These are phyloP conservation scores for Harpegnathos saltator DNA, from an alignment of 1,140 invertebrate species.

Conservation along the genomic window DNA sequence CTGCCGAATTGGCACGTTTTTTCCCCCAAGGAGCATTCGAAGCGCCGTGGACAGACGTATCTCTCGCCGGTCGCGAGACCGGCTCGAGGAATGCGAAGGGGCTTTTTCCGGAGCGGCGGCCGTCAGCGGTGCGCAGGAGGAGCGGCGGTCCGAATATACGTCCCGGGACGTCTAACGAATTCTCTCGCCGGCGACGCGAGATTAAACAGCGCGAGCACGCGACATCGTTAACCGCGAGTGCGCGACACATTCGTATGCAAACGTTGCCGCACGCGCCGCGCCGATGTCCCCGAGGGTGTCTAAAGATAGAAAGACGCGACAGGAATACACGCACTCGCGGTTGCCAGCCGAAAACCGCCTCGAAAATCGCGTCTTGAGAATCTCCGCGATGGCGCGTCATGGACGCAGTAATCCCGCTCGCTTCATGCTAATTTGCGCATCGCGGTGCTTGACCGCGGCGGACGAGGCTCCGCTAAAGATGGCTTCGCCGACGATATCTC, in stretches of 20 bases:
- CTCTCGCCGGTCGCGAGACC: no score
- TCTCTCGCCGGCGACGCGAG: conserved; percentile 21
- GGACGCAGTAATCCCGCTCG: conserved; percentile 13
- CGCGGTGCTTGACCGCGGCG: neutral
- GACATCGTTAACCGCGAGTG: conserved; percentile 53
- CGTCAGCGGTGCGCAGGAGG: no score
- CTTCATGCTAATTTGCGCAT: conserved; percentile 33
- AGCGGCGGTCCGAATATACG: conserved; percentile 15
- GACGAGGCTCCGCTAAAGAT: neutral
- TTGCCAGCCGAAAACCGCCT: neutral
- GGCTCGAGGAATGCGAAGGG: no score
- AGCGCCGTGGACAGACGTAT: no score
- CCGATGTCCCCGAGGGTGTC: conserved; percentile 56
- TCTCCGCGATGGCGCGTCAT: neutral
- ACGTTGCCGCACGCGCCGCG: conserved; percentile 33
- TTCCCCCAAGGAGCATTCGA: no score
- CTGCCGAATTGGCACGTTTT: no score
- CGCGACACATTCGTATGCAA: conserved; percentile 65
- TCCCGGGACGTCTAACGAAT: conserved; percentile 29
- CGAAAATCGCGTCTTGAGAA: conserved; percentile 1
- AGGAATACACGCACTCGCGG: conserved; percentile 45
- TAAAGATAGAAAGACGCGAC: conserved; percentile 66
- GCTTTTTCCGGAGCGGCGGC: no score
- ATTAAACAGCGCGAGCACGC: conserved; percentile 45
- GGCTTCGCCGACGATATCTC: no score